Evolutionary conservation across 2,888 invertebrate species (phyloP).

Genomic region (Gandaritis pyraliata): DNA sequence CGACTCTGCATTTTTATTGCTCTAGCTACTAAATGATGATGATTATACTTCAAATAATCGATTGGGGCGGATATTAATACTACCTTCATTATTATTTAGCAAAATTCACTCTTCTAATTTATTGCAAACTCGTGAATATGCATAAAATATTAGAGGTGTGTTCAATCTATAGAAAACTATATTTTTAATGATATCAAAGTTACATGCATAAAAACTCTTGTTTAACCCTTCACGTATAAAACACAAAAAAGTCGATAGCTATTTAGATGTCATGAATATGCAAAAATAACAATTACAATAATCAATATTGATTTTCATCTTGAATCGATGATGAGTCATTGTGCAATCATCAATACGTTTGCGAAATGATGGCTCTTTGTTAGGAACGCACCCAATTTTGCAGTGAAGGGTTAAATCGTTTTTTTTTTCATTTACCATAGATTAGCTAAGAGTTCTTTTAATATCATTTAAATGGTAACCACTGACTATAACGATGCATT

Average conservation of each 20-base stretch:
- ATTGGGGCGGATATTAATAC: not conserved
- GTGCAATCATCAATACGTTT: slow-evolving; percentile 51
- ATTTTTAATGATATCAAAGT: slow-evolving; percentile 42
- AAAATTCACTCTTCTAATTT: slow-evolving; percentile 48
- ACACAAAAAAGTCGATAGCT: slow-evolving; percentile 41
- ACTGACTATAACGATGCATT: too few species aligned
- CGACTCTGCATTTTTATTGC: too few species aligned
- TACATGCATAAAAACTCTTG: slow-evolving; percentile 49
- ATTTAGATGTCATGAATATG: slow-evolving; percentile 73
- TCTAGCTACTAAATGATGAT: too few species aligned
- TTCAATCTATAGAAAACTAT: slow-evolving; percentile 32
- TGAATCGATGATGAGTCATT: slow-evolving; percentile 63
- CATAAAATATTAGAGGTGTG: slow-evolving; percentile 47
- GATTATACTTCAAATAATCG: not conserved
- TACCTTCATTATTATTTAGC: not conserved
- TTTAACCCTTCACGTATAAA: slow-evolving; percentile 46
- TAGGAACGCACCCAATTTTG: slow-evolving; percentile 20
- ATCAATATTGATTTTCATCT: slow-evolving; percentile 72
- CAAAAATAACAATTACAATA: slow-evolving; percentile 75
- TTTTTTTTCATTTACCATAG: not conserved
- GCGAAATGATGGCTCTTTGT: slow-evolving; percentile 22
- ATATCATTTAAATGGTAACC: too few species aligned
- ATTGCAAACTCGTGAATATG: slow-evolving; percentile 73
- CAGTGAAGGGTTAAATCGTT: slow-evolving; percentile 27
- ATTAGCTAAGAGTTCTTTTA: too few species aligned